Evolutionary conservation across 2,113 vertebrate species (phyloP).

Genomic region (Willisornis vidua): DNA sequence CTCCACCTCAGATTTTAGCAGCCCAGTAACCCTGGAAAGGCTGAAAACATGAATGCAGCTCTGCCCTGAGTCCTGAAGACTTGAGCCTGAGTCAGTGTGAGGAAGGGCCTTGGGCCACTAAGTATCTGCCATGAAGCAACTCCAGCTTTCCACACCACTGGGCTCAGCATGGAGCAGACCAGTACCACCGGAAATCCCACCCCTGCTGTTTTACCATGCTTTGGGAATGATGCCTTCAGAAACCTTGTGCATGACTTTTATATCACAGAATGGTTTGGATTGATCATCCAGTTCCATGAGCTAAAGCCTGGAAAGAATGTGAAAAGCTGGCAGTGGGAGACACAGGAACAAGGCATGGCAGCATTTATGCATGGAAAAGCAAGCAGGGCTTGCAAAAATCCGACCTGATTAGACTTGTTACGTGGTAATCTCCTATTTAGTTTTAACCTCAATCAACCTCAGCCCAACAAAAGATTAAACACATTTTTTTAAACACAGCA

Average conservation of each 20-base stretch:
- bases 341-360: conserved; percentile 29
- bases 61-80: background rate
- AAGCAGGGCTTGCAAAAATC: conserved; percentile 65
- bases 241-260: background rate
- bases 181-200: background rate
- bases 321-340: conserved; percentile 24
- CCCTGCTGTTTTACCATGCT: background rate
- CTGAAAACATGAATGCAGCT: fast-evolving
- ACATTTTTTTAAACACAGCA: conserved; percentile 24
- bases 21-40: background rate
- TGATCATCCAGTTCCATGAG: background rate
- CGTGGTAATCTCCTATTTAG: conserved; percentile 42
- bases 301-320: conserved; percentile 48
- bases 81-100: fast-evolving
- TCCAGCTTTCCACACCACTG: background rate
- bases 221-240: background rate
- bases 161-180: background rate
- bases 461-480: conserved; percentile 28
- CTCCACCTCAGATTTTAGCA: background rate
- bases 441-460: conserved; percentile 44
- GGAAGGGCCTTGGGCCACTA: background rate
- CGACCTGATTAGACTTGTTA: conserved; percentile 53
- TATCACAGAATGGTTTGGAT: background rate
- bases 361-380: conserved; percentile 57
- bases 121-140: background rate